phyloP scores from a whole-genome alignment of 2,888 invertebrate species.

The Mimachlamys varia region DNA sequence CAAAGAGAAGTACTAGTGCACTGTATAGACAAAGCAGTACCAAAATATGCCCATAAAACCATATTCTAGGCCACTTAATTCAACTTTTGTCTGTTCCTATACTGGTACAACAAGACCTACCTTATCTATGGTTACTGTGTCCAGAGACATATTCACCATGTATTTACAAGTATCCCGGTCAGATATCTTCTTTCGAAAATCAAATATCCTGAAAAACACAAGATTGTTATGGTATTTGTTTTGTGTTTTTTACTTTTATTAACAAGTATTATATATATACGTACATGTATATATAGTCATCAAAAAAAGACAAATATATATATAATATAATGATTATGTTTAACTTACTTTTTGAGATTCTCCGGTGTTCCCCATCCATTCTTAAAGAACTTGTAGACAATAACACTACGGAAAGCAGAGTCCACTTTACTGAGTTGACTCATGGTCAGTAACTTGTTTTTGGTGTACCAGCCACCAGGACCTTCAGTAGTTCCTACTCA shows the following conservation, averaged over 20 bases:
- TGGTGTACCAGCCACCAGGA: background rate
- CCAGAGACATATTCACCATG: constrained; percentile 83
- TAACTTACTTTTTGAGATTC: constrained; percentile 89
- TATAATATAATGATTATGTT: background rate
- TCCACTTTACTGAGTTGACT: constrained; percentile 80
- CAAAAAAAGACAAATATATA: too few species aligned
- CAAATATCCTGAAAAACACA: constrained; percentile 90
- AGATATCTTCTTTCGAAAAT: constrained; percentile 93
- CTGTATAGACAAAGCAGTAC: too few species aligned
- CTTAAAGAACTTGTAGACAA: constrained; percentile 95
- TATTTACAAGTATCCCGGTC: constrained; percentile 91
- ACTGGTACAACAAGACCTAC: constrained; percentile 82
- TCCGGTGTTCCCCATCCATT: constrained; percentile 98
- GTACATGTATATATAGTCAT: too few species aligned
- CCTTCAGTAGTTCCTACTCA: background rate
- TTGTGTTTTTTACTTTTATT: too few species aligned
- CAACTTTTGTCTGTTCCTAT: too few species aligned
- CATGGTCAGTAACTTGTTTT: background rate
- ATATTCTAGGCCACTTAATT: too few species aligned
- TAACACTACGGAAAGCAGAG: constrained; percentile 89
- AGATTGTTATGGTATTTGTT: background rate
- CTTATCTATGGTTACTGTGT: constrained; percentile 86
- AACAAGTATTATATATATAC: too few species aligned
- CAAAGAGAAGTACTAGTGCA: too few species aligned
- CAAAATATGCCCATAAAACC: too few species aligned